Percentiles rank a stretch among this genome's conserved stretches.
phyloP scores from a whole-genome alignment of 2,113 vertebrate species.

The Procavia capensis region DNA sequence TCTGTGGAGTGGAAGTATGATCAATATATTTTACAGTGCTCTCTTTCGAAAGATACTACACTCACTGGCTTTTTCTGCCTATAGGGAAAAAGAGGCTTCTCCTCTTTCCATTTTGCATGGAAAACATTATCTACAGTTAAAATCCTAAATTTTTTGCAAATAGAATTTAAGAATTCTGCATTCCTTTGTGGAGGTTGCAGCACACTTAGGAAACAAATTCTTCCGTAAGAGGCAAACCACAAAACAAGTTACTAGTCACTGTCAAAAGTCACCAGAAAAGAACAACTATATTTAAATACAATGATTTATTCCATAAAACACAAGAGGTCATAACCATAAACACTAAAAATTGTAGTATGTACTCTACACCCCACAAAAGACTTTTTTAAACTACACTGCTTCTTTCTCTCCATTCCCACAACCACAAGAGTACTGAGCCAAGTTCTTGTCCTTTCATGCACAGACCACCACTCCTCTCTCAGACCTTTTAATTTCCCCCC shows the following conservation, averaged over 20 bases:
- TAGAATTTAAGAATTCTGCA: neutral
- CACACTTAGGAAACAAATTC: neutral
- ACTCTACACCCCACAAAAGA: neutral
- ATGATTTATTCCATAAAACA: neutral
- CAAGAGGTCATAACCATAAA: neutral
- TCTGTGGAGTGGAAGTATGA: neutral
- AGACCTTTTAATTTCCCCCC: too few species aligned
- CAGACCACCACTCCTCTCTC: neutral
- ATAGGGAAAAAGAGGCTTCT: too few species aligned
- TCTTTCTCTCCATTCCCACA: neutral
- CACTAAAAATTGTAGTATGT: neutral
- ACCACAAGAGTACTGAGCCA: neutral
- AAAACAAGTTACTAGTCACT: neutral
- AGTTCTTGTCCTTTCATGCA: neutral
- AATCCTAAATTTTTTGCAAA: neutral
- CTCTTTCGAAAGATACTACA: neutral
- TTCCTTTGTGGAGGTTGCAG: neutral
- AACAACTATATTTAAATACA: neutral
- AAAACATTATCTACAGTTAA: neutral
- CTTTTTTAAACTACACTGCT: neutral
- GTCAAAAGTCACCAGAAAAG: neutral
- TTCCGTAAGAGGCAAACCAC: neutral
- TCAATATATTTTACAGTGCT: neutral
- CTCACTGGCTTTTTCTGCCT: neutral
- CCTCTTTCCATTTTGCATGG: neutral